These are phyloP conservation scores for Sterrhoptilus dennistouni DNA, from an alignment of 2,113 vertebrate genomes.

Conservation along the genomic window DNA sequence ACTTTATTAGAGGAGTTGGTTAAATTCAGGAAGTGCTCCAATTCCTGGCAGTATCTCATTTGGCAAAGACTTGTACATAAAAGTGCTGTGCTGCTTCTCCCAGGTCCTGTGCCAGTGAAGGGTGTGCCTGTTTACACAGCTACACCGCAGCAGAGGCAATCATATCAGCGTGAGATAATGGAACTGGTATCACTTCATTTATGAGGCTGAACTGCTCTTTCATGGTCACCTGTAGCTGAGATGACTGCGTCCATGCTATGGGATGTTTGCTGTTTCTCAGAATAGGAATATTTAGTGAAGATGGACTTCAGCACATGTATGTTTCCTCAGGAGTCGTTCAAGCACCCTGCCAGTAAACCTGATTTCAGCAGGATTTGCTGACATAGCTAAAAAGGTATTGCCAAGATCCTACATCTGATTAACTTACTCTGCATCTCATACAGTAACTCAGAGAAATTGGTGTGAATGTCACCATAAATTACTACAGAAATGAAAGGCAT, in stretches of 20 bases:
- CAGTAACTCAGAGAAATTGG: not conserved
- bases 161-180: not conserved
- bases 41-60: not conserved
- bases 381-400: not conserved
- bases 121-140: not conserved
- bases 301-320: not conserved
- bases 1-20: conserved; percentile 23
- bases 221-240: not conserved
- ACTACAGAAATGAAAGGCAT: not conserved
- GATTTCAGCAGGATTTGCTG: conserved; percentile 1
- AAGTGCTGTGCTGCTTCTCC: not conserved
- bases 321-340: not conserved
- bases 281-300: not conserved
- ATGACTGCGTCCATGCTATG: rapidly evolving
- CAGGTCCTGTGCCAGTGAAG: not conserved
- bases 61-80: not conserved
- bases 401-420: not conserved
- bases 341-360: not conserved
- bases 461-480: not conserved
- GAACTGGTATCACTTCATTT: not conserved
- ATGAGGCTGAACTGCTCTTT: not conserved
- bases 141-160: not conserved
- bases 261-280: not conserved
- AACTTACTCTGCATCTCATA: not conserved
- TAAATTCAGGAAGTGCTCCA: conserved; percentile 38